Evolutionary conservation across 2,113 vertebrate species (phyloP).

Genomic region (Lipotes vexillifer): DNA sequence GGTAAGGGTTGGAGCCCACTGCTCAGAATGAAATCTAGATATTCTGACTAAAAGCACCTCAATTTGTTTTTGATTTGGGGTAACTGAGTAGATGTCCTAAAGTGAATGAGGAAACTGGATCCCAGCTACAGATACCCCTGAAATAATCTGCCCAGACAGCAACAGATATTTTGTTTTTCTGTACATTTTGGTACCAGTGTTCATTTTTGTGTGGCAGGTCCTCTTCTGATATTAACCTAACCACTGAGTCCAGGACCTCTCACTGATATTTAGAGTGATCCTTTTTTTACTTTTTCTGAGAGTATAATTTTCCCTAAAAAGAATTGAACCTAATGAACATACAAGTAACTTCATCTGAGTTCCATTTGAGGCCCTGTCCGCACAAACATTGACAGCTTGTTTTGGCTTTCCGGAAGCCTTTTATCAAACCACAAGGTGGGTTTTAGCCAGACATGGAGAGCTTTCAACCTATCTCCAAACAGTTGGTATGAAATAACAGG

Average conservation of each 20-base stretch:
- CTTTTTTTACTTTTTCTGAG: neutral
- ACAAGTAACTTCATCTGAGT: slow-evolving; percentile 31
- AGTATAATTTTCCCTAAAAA: slow-evolving; percentile 8
- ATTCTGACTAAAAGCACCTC: neutral
- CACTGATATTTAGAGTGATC: neutral
- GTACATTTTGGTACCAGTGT: neutral
- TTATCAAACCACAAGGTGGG: slow-evolving; percentile 47
- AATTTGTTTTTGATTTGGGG: neutral
- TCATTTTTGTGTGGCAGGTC: neutral
- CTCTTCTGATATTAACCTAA: neutral
- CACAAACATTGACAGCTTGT: slow-evolving; percentile 25
- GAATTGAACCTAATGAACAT: neutral
- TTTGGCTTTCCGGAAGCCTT: slow-evolving; percentile 52
- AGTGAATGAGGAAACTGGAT: neutral
- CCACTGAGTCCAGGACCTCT: neutral
- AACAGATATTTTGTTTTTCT: neutral
- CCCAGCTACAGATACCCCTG: neutral
- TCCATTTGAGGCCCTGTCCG: slow-evolving; percentile 22
- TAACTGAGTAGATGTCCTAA: neutral
- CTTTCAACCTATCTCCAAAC: slow-evolving; percentile 42
- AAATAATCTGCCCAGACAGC: neutral
- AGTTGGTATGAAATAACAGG: slow-evolving; percentile 49
- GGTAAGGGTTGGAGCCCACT: neutral
- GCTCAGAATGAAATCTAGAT: neutral
- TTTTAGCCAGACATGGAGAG: slow-evolving; percentile 27